Evolutionary conservation across 2,113 vertebrate species (phyloP), one percentile per base, ranked within the genome.

Genomic region (Ochotona princeps): DNA sequence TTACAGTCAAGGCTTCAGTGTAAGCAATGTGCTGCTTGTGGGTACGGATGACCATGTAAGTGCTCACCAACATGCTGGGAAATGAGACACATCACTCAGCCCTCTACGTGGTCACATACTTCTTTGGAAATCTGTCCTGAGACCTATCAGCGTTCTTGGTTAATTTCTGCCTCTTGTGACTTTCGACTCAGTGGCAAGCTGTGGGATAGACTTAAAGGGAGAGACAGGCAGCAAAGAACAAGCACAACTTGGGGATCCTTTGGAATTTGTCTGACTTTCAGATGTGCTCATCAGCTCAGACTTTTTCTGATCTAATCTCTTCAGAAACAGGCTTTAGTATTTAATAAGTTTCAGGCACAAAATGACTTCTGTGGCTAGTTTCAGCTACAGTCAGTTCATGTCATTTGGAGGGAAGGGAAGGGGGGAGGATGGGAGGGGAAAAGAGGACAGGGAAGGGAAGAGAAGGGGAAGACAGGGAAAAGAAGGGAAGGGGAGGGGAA

Each of bases 121-220:
- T 75, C 30, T 75, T 60, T 63, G 85, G 81, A 76, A 91, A 78
- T 49, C 61, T 73, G 12, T 32, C 73, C 75, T 84, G 47, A 91
- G 47, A 67, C 38, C 65, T 8, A 23, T 57, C 47, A 17, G 7
- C 81, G 21, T 54, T 65, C 14, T 30, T 65, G 75, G 89, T 89
- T 79, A 30, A 54, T 61, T 89, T 76, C 61, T 69, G 13, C 66
- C 80, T 70, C 35, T 82, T 54, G 54, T 57, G 79, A 69, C 76
- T 63, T 87, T 80, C n/a, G 32, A 3, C 15, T 75, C 30, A 21
- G 0, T 66, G 66, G 21, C 74, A 74, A 65, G 20, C 32, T 65
- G 12, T 82, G n/a, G 13, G 67, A 90, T 61, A 66, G 14, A 8
- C 28, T 7, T 82, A 67, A 18, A 54, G 30, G 32, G 38, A 51